These are phyloP conservation scores for Telenomus remus DNA, from an alignment of 1,140 invertebrate species.

Conservation along the genomic window DNA sequence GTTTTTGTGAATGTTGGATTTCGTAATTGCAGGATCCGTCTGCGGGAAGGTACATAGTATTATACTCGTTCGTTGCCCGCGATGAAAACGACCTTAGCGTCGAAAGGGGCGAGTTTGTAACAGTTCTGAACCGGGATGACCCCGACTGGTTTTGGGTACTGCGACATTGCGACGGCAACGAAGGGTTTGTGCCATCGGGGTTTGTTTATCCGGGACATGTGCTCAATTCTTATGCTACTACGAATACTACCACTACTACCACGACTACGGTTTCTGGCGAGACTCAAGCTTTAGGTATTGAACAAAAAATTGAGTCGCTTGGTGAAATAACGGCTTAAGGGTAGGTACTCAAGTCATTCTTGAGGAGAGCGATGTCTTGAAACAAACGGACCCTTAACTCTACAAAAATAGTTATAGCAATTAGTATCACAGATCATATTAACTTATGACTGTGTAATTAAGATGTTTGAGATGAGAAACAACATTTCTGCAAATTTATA, in stretches of 20 bases:
- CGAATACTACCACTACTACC: conserved; percentile 66
- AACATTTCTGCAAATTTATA: too few species aligned
- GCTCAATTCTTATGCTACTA: conserved; percentile 71
- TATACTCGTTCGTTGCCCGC: conserved; percentile 93
- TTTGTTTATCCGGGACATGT: conserved; percentile 89
- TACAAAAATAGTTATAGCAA: too few species aligned
- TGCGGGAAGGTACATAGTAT: conserved; percentile 88
- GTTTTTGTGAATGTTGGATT: neutral
- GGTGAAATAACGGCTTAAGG: too few species aligned
- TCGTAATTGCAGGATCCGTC: conserved; percentile 81
- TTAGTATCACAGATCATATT: too few species aligned
- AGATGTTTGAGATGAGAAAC: too few species aligned
- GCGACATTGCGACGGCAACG: conserved; percentile 89
- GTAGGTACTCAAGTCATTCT: too few species aligned
- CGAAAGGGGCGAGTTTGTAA: conserved; percentile 94
- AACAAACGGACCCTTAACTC: too few species aligned
- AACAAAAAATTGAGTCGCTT: too few species aligned
- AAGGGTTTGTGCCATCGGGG: conserved; percentile 96
- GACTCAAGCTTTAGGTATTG: conserved; percentile 67
- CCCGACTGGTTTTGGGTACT: conserved; percentile 97
- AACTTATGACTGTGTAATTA: too few species aligned
- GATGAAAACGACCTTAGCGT: conserved; percentile 97
- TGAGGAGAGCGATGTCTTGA: too few species aligned
- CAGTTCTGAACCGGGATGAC: conserved; percentile 94
- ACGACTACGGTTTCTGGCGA: conserved; percentile 65